Percentiles rank a stretch among this genome's conserved stretches.
phyloP scores from a whole-genome alignment of 2,888 invertebrate genomes.

The Hoplodrina ambigua region DNA sequence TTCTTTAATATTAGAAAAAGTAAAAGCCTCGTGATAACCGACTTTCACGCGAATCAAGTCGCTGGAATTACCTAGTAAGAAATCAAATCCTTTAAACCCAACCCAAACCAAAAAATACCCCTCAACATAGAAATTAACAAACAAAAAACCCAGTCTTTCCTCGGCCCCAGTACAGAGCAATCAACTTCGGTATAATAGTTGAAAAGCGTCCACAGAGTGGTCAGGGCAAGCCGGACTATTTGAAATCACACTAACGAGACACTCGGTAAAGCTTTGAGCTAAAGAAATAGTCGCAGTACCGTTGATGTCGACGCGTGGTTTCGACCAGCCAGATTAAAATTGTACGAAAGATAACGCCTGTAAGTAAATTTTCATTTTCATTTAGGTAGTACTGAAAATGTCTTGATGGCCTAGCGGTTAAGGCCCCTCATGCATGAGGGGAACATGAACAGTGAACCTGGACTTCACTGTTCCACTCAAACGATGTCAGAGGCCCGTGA shows the following conservation, averaged over 20 bases:
- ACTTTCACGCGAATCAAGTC: too few species aligned
- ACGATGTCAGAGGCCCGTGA: too few species aligned
- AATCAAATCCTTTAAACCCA: too few species aligned
- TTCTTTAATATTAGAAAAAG: too few species aligned
- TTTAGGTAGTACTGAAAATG: too few species aligned
- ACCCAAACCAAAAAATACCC: background rate
- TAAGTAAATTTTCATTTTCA: too few species aligned
- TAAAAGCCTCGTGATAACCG: too few species aligned
- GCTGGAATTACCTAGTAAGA: too few species aligned
- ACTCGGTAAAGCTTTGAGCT: slow-evolving; percentile 70
- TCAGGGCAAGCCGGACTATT: slow-evolving; percentile 73
- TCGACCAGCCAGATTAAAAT: slow-evolving; percentile 32
- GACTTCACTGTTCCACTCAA: too few species aligned
- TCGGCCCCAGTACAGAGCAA: slow-evolving; percentile 72
- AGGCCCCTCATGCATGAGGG: too few species aligned
- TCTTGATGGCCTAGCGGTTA: too few species aligned
- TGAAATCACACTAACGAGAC: slow-evolving; percentile 84
- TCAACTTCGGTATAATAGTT: slow-evolving; percentile 76
- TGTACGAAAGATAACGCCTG: background rate
- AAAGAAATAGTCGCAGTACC: slow-evolving; percentile 59
- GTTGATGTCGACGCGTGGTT: slow-evolving; percentile 37
- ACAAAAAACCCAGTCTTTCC: slow-evolving; percentile 64
- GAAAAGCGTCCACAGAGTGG: slow-evolving; percentile 71
- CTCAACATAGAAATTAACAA: slow-evolving; percentile 22
- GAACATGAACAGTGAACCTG: too few species aligned